Evolutionary conservation across 2,797 vertebrate genomes (phyloP).

Genomic region (Sternotherus odoratus): DNA sequence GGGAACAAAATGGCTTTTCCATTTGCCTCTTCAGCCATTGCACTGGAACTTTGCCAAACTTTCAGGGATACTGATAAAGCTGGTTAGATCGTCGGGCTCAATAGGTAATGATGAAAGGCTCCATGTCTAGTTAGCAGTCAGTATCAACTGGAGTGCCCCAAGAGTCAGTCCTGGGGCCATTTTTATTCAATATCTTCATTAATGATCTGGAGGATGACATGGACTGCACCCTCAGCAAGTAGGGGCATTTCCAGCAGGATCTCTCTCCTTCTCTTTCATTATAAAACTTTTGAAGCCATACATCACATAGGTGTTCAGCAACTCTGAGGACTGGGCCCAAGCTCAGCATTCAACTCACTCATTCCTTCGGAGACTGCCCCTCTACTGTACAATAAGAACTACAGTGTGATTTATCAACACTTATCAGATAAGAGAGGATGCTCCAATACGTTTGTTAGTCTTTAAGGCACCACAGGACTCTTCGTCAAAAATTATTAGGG

Average conservation of each 20-base stretch:
- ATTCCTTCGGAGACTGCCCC: neutral
- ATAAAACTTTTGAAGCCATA: neutral
- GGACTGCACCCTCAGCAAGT: too few relatives aligned
- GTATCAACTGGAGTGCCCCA: too few relatives aligned
- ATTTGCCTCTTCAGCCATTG: neutral
- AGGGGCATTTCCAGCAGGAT: too few relatives aligned
- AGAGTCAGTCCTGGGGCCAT: too few relatives aligned
- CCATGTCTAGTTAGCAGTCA: too few relatives aligned
- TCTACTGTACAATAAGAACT: neutral
- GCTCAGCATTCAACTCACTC: rapidly evolving
- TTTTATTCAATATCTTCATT: too few relatives aligned
- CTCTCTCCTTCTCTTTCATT: neutral
- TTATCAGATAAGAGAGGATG: neutral
- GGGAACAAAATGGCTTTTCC: neutral
- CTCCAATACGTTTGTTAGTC: too few relatives aligned
- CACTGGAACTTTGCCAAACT: neutral
- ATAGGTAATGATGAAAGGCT: too few relatives aligned
- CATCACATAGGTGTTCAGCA: neutral
- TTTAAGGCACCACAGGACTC: too few relatives aligned
- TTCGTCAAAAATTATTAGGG: too few relatives aligned
- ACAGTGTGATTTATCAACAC: neutral
- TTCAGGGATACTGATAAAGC: neutral
- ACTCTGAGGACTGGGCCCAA: neutral
- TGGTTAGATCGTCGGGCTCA: too few relatives aligned
- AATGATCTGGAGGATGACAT: too few relatives aligned